Base-by-base conservation (phyloP, 2,888 invertebrate species). In the Lepeophtheirus nordmannii region DNA sequence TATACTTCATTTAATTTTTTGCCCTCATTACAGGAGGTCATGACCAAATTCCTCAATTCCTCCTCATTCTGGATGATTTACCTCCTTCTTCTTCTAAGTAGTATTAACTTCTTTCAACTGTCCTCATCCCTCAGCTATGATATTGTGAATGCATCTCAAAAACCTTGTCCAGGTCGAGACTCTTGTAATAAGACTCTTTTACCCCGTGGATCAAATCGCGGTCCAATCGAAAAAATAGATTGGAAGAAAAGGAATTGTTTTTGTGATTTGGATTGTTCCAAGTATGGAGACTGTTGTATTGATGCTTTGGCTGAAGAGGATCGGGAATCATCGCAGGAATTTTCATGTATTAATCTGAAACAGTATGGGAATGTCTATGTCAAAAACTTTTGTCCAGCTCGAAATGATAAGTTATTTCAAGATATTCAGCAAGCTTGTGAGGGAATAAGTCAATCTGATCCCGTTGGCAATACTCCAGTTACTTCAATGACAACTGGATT, bases 261-360 rank as follows among this genome's bases (percentile, higher is more conserved):
- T 61, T 78, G 78, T 70, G 78, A 78, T 69, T 71, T 73, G 46
- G 71, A 72, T 40, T 79, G 79, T 70, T 71, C 72, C 20, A 71
- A 72, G 12, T 78, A 76, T 68, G 78, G 77, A 37, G 78, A 78
- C 71, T 78, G 78, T 69, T 78, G 78, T 68, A 71, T 75, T 37
- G 77, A 78, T 69, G 76, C 77, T 0, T 70, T 63, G 56, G 71
- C 69, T 22, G 73, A 70, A 39, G 72, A 72, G 63, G 71, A 72
- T 66, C 71, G 71, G 40, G 72, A 69, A 22, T 73, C 73, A n/a
- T 53, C 41, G 1, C 39, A 66, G 20, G 71, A 71, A 23, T 76
- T 75, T 71, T 69, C 72, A 14, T 78, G 78, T 70, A 73, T 75
- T 20, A 71, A 72, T 3, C 69, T 77, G 58, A 69, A 73, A 17